Conservation (phyloP, 2,797 vertebrate genomes). For the Manis pentadactyla region DNA sequence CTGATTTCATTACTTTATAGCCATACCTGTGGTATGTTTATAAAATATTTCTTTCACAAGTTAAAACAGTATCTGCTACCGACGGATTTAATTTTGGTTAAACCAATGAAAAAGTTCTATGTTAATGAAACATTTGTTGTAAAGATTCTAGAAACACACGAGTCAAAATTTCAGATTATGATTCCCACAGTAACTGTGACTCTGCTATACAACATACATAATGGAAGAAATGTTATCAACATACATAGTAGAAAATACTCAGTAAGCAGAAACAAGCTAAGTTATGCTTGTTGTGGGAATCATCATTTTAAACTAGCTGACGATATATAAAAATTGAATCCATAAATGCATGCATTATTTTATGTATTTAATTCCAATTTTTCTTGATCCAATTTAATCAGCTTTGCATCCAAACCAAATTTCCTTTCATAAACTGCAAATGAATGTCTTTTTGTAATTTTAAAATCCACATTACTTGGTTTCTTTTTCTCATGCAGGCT, state of each 20-base stretch:
- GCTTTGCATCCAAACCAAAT: slow-evolving; percentile 80
- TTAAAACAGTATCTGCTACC: slow-evolving; percentile 63
- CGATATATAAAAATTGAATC: slow-evolving; percentile 71
- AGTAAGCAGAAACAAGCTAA: slow-evolving; percentile 74
- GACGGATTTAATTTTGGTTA: slow-evolving; percentile 62
- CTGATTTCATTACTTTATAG: not conserved
- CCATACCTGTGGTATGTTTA: not conserved
- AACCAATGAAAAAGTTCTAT: slow-evolving; percentile 60
- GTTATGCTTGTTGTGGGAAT: slow-evolving; percentile 72
- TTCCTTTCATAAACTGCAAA: slow-evolving; percentile 84
- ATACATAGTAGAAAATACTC: slow-evolving; percentile 11
- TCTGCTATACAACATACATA: slow-evolving; percentile 63
- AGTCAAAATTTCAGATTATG: slow-evolving; percentile 73
- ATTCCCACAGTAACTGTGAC: slow-evolving; percentile 77
- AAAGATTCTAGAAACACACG: slow-evolving; percentile 65
- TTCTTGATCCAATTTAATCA: slow-evolving; percentile 85
- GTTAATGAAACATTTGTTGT: slow-evolving; percentile 71
- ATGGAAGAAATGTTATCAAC: slow-evolving; percentile 61
- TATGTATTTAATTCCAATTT: slow-evolving; percentile 83
- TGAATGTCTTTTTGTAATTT: slow-evolving; percentile 81
- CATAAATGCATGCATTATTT: slow-evolving; percentile 81
- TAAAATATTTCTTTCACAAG: slow-evolving; percentile 61
- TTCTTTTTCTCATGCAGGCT: slow-evolving; percentile 74
- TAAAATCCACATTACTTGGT: slow-evolving; percentile 24
- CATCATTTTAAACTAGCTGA: slow-evolving; percentile 69